Base-by-base conservation (phyloP, 2,888 invertebrate species). In the Sycophila texana region DNA sequence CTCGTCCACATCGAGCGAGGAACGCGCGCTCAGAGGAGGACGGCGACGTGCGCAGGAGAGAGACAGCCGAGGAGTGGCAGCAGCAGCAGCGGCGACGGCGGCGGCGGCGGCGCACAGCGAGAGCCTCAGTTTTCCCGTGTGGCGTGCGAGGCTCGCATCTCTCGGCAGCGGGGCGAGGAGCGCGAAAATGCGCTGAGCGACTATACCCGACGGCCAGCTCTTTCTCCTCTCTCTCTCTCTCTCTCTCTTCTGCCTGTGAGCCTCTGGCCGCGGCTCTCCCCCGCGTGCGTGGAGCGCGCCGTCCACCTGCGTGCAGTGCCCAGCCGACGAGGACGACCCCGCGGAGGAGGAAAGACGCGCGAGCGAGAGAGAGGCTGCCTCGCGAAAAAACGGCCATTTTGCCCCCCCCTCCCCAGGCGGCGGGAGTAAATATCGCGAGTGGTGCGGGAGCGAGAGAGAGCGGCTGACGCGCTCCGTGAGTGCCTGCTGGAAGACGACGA, bases 341-440 rank as follows among this genome's bases (percentile, higher is more conserved):
- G 39, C n/a, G 10, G 47, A 18, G 14, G n/a, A 51, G 51, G 22
- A 60, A 60, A 22, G 60, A 16, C 16, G 68, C 39, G 68, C 74
- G 67, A 55, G 61, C 63, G 63, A 14, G 18, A 55, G 73, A 20
- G 76, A 55, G 57, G 53, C 55, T 57, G 53, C 39, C 53, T 53
- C 63, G 74, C 78, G 68, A 73, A 68, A 75, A 75, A 78, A 78
- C 78, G 78, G 78, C 78, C 78, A 78, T 78, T 74, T 78, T 78
- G 78, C 68, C 22, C 78, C 78, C 30, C 39, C 39, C 39, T 10
- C 10, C 10, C 39, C 39, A 7, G 10, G 39, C 39, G 39, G 39
- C 39, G 39, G 39, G 39, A 61, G 61, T 61, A 61, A 30, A 61
- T 61, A 61, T 61, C n/a, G 61, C n/a, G 61, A 61, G 61, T 61